phyloP scores from a whole-genome alignment of 2,113 vertebrate species.

The Butorides virescens region DNA sequence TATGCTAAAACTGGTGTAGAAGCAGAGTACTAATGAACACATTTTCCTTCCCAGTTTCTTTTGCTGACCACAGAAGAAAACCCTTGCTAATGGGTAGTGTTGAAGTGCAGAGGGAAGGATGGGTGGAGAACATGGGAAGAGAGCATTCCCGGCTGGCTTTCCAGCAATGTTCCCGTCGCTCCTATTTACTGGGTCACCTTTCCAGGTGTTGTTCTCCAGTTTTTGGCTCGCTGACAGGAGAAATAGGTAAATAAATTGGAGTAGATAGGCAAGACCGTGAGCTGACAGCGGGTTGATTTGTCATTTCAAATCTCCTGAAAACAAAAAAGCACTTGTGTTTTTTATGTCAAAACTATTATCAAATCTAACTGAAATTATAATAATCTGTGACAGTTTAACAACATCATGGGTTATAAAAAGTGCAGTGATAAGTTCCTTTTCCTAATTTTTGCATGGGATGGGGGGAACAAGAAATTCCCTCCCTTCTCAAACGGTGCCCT shows the following conservation, averaged over 20 bases:
- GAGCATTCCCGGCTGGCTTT: not conserved
- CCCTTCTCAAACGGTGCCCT: not conserved
- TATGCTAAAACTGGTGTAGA: not conserved
- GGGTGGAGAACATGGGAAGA: not conserved
- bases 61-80: fast-evolving
- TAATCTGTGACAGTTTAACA: conserved; percentile 29
- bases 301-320: not conserved
- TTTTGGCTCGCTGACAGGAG: not conserved
- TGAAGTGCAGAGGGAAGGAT: not conserved
- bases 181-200: not conserved
- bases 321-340: conserved; percentile 22
- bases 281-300: conserved; percentile 32
- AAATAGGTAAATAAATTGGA: conserved; percentile 9
- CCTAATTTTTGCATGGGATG: not conserved
- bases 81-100: not conserved
- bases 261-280: not conserved
- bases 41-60: not conserved
- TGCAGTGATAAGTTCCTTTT: not conserved
- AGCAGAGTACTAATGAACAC: not conserved
- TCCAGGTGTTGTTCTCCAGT: not conserved
- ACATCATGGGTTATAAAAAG: not conserved
- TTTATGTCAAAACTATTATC: conserved; percentile 42
- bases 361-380: conserved; percentile 25
- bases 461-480: not conserved
- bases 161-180: not conserved